Evolutionary conservation across 2,113 vertebrate species (phyloP).

Genomic region (Naja naja): DNA sequence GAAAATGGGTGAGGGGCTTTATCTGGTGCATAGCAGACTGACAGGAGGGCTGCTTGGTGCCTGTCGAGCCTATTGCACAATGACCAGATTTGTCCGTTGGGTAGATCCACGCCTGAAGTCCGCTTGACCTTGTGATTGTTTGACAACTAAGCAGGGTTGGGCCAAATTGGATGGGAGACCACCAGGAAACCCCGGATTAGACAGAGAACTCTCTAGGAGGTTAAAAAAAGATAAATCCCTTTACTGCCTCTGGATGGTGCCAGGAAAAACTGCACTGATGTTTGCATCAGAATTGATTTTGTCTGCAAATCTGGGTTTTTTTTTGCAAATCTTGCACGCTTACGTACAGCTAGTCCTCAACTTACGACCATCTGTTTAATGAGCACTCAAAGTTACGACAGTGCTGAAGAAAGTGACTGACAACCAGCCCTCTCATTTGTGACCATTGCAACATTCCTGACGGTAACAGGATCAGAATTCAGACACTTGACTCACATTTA

Average conservation of each 20-base stretch:
- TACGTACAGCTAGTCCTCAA: neutral
- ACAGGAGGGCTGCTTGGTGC: neutral
- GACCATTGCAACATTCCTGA: neutral
- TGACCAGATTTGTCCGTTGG: neutral
- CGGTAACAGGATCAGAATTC: neutral
- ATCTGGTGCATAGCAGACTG: rapidly evolving
- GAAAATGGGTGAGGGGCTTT: conserved; percentile 72
- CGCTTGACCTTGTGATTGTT: neutral
- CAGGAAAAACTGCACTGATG: neutral
- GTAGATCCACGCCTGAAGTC: neutral
- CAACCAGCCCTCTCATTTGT: neutral
- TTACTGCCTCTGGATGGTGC: neutral
- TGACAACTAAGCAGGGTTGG: neutral
- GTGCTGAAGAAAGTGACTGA: neutral
- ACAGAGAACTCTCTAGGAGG: neutral
- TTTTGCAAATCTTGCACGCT: neutral
- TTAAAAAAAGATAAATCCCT: neutral
- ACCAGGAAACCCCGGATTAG: neutral
- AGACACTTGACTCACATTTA: neutral
- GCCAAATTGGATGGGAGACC: neutral
- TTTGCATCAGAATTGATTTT: neutral
- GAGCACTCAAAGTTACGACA: neutral
- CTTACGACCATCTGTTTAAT: neutral
- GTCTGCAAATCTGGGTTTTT: neutral
- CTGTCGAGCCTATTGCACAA: neutral